Conservation (phyloP, 2,797 vertebrate species). For the Epinephelus malabaricus region DNA sequence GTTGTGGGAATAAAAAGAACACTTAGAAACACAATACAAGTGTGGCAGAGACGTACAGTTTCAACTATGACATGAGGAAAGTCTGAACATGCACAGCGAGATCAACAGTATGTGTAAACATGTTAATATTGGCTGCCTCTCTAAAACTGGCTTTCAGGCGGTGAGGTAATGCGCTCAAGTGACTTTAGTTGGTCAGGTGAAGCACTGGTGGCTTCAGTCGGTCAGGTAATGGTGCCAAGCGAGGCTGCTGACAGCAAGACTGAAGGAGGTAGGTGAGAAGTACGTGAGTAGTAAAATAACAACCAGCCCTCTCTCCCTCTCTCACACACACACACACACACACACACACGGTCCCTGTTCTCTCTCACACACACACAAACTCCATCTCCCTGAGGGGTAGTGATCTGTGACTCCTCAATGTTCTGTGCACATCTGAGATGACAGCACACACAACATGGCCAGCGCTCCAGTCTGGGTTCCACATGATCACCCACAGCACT, state of each 20-base stretch:
- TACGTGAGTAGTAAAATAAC: conserved; percentile 69
- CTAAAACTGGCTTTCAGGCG: neutral
- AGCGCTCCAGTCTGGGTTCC: conserved; percentile 74
- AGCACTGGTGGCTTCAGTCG: conserved; percentile 28
- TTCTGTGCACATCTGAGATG: conserved; percentile 79
- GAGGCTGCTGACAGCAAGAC: conserved; percentile 60
- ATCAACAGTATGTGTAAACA: neutral
- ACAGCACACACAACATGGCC: conserved; percentile 77
- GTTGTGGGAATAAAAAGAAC: neutral
- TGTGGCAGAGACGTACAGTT: neutral
- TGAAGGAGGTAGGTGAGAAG: conserved; percentile 53
- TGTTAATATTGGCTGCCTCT: neutral
- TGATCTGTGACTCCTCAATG: conserved; percentile 82
- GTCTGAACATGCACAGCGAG: neutral
- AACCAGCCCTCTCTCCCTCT: conserved; percentile 29
- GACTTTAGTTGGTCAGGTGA: conserved; percentile 33
- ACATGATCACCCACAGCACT: conserved; percentile 75
- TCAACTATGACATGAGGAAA: neutral
- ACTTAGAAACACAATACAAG: too few relatives aligned
- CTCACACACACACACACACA: neutral
- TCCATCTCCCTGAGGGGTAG: conserved; percentile 73
- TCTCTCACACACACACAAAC: conserved; percentile 51
- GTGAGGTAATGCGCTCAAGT: conserved; percentile 31
- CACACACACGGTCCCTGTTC: conserved; percentile 20
- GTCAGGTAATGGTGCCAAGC: conserved; percentile 59